Percentiles rank a stretch among this genome's conserved stretches.
phyloP scores from a whole-genome alignment of 2,797 vertebrate genomes.

The Argya squamiceps region DNA sequence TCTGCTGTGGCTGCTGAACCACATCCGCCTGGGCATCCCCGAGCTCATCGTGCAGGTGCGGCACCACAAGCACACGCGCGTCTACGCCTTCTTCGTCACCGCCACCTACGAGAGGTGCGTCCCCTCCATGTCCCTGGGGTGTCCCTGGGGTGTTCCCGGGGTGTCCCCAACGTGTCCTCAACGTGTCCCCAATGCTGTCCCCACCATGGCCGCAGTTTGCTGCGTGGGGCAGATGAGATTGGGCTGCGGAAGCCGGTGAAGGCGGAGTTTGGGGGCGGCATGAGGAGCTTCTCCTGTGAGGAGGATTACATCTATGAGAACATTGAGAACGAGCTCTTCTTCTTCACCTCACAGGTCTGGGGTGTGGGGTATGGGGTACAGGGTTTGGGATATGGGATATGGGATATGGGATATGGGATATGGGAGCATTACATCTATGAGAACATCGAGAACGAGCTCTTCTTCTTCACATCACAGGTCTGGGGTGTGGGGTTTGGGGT shows the following conservation, averaged over 20 bases:
- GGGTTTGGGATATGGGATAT: no score
- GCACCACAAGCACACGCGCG: conserved; percentile 91
- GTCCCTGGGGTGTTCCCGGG: not conserved
- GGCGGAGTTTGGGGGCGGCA: conserved; percentile 92
- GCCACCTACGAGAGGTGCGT: conserved; percentile 93
- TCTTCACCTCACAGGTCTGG: conserved; percentile 92
- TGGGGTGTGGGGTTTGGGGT: not conserved
- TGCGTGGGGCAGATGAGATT: conserved; percentile 93
- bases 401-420: no score
- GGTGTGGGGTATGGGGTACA: not conserved
- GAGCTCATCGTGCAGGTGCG: conserved; percentile 97
- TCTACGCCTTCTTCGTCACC: conserved; percentile 95
- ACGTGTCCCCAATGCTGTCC: not conserved
- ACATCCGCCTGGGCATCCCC: conserved; percentile 94
- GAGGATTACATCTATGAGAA: conserved; percentile 98
- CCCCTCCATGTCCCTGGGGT: no score
- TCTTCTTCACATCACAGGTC: no score
- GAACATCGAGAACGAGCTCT: no score
- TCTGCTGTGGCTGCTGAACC: conserved; percentile 96
- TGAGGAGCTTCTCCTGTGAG: conserved; percentile 91
- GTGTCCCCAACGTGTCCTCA: not conserved
- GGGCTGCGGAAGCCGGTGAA: conserved; percentile 91
- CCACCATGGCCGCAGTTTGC: conserved; percentile 78
- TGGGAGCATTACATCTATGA: no score
- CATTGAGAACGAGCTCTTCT: conserved; percentile 93